These are phyloP conservation scores for Willowsia nigromaculata DNA, from an alignment of 2,888 invertebrate species.

Conservation along the genomic window DNA sequence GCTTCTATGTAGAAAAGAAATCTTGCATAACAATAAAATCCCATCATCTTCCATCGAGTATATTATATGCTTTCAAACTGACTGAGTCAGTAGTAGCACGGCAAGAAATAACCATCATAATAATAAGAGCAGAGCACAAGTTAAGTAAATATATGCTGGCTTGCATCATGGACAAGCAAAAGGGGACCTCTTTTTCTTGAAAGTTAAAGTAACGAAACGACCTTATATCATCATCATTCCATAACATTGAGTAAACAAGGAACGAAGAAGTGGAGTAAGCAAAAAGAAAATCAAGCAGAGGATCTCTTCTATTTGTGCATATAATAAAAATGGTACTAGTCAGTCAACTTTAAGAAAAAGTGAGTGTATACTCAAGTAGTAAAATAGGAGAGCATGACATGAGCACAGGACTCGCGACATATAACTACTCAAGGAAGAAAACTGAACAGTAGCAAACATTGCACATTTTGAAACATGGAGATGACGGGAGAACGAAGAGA, in stretches of 20 bases:
- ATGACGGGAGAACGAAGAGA: background rate
- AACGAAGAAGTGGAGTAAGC: background rate
- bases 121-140: background rate
- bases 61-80: too few species aligned
- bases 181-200: background rate
- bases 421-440: background rate
- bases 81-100: background rate
- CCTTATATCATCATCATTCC: background rate
- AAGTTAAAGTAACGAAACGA: background rate
- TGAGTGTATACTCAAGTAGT: background rate
- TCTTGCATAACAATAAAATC: slow-evolving; percentile 8
- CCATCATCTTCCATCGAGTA: background rate
- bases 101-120: background rate
- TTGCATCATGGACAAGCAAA: slow-evolving; percentile 1
- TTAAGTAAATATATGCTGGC: background rate
- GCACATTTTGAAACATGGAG: background rate
- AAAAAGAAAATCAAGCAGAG: background rate
- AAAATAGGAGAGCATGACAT: background rate
- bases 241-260: background rate
- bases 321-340: background rate
- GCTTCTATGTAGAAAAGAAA: background rate
- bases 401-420: background rate
- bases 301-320: background rate
- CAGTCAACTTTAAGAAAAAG: background rate
- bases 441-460: background rate